Percentiles rank a stretch among this genome's conserved stretches.
Conservation (phyloP, 1,140 invertebrate species). For the Eufriesea mexicana region DNA sequence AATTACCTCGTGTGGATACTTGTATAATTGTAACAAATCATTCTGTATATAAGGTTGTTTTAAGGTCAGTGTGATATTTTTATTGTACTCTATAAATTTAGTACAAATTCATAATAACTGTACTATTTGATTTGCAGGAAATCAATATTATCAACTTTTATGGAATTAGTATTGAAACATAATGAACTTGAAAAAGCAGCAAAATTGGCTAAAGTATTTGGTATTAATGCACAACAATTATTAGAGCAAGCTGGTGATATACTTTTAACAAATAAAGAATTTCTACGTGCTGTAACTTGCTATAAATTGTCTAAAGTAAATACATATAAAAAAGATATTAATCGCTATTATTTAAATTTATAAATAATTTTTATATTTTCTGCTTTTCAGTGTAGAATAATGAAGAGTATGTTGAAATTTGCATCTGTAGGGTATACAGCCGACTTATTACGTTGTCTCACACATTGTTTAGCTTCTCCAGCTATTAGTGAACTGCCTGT, state of each 20-base stretch:
- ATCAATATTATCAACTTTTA: constrained; percentile 86
- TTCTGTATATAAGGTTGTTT: constrained; percentile 86
- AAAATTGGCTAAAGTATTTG: constrained; percentile 84
- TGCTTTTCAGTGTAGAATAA: constrained; percentile 84
- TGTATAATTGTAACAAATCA: constrained; percentile 88
- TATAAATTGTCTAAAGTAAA: constrained; percentile 88
- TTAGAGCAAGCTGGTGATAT: constrained; percentile 89
- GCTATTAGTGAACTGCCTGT: constrained; percentile 84
- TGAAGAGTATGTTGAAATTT: constrained; percentile 89
- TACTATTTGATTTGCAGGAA: constrained; percentile 77
- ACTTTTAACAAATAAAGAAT: constrained; percentile 85
- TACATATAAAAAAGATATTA: constrained; percentile 8
- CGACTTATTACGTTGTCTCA: constrained; percentile 86
- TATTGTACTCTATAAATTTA: not conserved
- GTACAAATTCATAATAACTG: constrained; percentile 5
- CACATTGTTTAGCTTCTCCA: constrained; percentile 83
- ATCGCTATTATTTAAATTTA: not conserved
- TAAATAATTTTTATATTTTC: not conserved
- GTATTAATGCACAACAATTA: constrained; percentile 87
- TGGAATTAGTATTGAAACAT: constrained; percentile 84
- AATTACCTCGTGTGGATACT: constrained; percentile 84
- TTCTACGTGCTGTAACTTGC: constrained; percentile 86
- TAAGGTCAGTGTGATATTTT: constrained; percentile 82
- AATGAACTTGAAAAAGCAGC: constrained; percentile 84
- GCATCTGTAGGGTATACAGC: constrained; percentile 87